These are phyloP conservation scores for Montipora cactus DNA, from an alignment of 64 coral and sea anemone genomes.

Conservation along the genomic window DNA sequence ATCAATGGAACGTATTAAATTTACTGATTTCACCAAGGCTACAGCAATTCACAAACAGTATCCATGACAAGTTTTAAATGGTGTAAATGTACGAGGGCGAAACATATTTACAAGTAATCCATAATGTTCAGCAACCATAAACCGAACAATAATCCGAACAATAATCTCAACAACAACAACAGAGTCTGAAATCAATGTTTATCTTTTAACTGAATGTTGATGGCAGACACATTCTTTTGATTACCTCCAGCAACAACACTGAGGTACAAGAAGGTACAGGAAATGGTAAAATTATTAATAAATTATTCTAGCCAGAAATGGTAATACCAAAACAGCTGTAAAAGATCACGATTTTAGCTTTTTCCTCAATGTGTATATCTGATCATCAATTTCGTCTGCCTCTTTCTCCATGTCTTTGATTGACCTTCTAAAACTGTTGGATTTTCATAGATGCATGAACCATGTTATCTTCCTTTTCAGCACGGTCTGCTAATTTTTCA, in stretches of 20 bases:
- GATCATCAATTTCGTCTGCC: neutral
- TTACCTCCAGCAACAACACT: neutral
- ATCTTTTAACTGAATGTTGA: neutral
- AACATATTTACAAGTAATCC: neutral
- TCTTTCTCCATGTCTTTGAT: neutral
- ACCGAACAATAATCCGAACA: neutral
- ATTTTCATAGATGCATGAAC: conserved; percentile 33
- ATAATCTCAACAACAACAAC: neutral
- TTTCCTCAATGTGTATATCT: neutral
- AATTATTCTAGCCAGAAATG: neutral
- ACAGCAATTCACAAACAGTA: neutral
- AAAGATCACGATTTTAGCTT: neutral
- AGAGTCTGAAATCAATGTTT: neutral
- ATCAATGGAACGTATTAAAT: neutral
- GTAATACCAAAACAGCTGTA: neutral
- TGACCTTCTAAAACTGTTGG: conserved; percentile 50
- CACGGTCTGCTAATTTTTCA: neutral
- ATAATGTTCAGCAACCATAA: neutral
- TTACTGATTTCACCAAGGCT: neutral
- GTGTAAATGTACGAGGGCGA: neutral
- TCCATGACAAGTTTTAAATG: neutral
- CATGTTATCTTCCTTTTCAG: conserved; percentile 21
- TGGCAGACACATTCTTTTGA: neutral
- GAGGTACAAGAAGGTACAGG: neutral
- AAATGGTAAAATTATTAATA: neutral